Base-by-base conservation (phyloP, 2,113 vertebrate genomes). In the Caloenas nicobarica region DNA sequence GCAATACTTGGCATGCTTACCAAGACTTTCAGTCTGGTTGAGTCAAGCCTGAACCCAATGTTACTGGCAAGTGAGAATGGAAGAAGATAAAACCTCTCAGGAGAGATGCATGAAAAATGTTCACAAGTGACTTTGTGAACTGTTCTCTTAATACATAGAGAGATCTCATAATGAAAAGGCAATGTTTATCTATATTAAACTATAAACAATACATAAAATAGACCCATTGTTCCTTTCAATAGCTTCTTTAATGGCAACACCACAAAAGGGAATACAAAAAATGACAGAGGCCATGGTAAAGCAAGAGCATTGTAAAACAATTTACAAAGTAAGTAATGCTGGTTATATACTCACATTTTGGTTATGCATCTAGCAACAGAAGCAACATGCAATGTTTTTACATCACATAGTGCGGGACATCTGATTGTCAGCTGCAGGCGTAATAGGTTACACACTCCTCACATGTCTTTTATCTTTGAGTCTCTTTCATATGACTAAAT, bases 381-480 rank as follows among this genome's bases (percentile, higher is more conserved):
- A 44, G 28, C 14, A 46, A 33, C 42, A 16, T 1, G 36, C 54
- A 54, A 13, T 7, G 29, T 16, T 86, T 61, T 69, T 13, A 4
- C 24, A 4, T 44, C 13, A 29, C 23, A 10, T 7, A 9, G 53
- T 9, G 21, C 13, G 24, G 58, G 36, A n/a, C 11, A 25, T 11
- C 1, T 10, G 26, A 58, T 44, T 18, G 11, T 5, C 17, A 54
- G 0, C 21, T 8, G 9, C 16, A 6, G 13, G 18, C 50, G 21
- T 34, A 46, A 6, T 4, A 31, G 18, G 4, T 70, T 62, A 21
- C 53, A 28, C 31, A 23, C 2, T 22, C 9, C 11, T 28, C 19
- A 53, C 7, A 10, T 0, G 7, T 33, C 36, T 57, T 25, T n/a
- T n/a, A n/a, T n/a, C n/a, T n/a, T 44, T 38, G n/a, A 48, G 11